A percentile compares a stretch with the other conserved stretches of the same genome.
Conservation (phyloP, 2,888 invertebrate species). For the Pristionchus mayeri region DNA sequence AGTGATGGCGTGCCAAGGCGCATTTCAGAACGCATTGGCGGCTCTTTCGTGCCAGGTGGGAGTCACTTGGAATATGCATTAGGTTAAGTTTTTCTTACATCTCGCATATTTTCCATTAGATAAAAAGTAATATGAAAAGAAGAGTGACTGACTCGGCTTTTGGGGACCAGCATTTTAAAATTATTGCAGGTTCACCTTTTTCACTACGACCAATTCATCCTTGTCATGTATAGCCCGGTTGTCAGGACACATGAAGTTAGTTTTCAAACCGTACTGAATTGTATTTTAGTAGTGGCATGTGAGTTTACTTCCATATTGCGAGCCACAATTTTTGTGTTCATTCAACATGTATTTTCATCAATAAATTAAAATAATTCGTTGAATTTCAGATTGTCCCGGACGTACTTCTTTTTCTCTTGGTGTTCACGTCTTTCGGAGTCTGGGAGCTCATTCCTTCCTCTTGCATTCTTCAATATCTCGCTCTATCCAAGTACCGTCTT, state of each 20-base stretch:
- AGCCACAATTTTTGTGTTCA: too few relatives aligned
- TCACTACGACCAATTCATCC: conserved; percentile 1
- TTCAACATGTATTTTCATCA: too few relatives aligned
- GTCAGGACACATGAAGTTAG: background rate
- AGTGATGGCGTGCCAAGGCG: background rate
- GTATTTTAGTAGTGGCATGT: too few relatives aligned
- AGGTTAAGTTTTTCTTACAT: too few relatives aligned
- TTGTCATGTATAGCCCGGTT: background rate
- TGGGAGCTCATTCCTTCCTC: conserved; percentile 18
- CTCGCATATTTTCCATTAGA: too few relatives aligned
- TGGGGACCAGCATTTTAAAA: too few relatives aligned
- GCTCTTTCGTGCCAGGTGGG: background rate
- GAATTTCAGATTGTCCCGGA: background rate
- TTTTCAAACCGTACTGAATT: too few relatives aligned
- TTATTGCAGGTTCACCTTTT: conserved; percentile 21
- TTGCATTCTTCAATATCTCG: conserved; percentile 15
- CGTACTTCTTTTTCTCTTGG: background rate
- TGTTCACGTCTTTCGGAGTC: background rate
- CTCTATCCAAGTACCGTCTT: background rate
- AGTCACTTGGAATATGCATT: too few relatives aligned
- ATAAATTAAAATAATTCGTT: too few relatives aligned
- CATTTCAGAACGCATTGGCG: background rate
- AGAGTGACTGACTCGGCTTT: too few relatives aligned
- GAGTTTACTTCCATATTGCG: too few relatives aligned
- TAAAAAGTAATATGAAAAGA: too few relatives aligned